These are phyloP conservation scores for Leptoclinus maculatus DNA, from an alignment of 2,797 vertebrate genomes.

Conservation along the genomic window DNA sequence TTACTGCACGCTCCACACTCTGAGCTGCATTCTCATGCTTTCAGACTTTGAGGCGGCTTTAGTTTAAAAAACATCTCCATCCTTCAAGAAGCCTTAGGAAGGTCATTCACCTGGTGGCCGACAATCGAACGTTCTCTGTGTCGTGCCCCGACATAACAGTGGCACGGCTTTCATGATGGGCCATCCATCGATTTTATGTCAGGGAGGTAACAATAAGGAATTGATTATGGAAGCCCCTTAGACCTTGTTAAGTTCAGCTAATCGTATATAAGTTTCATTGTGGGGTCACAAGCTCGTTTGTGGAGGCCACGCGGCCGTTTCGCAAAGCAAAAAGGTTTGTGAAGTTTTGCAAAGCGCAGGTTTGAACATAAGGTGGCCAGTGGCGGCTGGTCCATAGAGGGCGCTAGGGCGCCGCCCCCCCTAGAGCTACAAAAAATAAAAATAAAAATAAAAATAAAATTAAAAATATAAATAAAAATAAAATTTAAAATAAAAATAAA, in stretches of 20 bases:
- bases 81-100: constrained; percentile 24
- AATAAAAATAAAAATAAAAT: no score
- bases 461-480: no score
- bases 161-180: constrained; percentile 58
- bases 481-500: no score
- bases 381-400: no score
- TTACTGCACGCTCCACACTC: neutral
- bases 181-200: constrained; percentile 66
- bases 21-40: neutral
- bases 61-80: constrained; percentile 26
- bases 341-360: neutral
- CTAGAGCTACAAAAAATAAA: no score
- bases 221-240: constrained; percentile 56
- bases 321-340: neutral
- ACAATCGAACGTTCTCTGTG: constrained; percentile 52
- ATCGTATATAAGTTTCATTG: neutral
- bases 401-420: no score
- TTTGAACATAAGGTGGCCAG: neutral
- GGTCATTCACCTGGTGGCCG: constrained; percentile 50
- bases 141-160: constrained; percentile 51
- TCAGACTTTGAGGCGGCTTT: neutral
- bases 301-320: neutral
- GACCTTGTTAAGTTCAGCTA: constrained; percentile 49
- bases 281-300: neutral
- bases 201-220: constrained; percentile 49